Evolutionary conservation across 2,888 invertebrate species (phyloP), one percentile per base, ranked within the genome.

Genomic region (Trachelus tabidus): DNA sequence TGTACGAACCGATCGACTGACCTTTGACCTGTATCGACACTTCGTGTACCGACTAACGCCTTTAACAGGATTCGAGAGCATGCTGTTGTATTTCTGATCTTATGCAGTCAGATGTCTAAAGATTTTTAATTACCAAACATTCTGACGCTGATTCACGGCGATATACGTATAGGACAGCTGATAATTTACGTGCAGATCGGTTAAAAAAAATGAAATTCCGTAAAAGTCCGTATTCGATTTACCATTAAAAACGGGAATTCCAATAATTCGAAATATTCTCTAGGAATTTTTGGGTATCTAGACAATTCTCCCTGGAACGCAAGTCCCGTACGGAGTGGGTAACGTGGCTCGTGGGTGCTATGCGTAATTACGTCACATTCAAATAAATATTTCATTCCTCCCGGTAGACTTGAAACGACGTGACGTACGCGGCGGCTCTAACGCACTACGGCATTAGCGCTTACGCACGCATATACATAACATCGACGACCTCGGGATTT

Each of bases 321-420:
- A 12, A 12, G 3, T 71, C 75, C 74, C 75, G 68, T 74, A 73
- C 77, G 68, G 76, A 68, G 34, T 79, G 79, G 83, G 83, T 82
- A 79, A 81, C 84, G 77, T 68, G 73, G 34, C 76, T 73, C 73
- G 75, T 15, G 76, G 77, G 77, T 75, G 75, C 76, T 68, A 81
- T 82, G 81, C 80, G 81, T 84, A 84, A 85, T 86, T 84, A 81
- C 80, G 77, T 69, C 69, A 76, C 78, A 81, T 83, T 80, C 78
- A 80, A 82, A 83, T 86, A 83, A 85, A 84, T 86, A 85, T 84
- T 87, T 84, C 82, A 84, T 80, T 74, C 77, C 76, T 33, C 73
- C 37, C 73, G 75, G 35, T 69, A 76, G 73, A 73, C 68, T 76
- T 69, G 69, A 73, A 33, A n/a, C 23, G 75, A 30, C 69, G 69